Conservation (phyloP, 2,888 invertebrate species). For the Geophilus truncorum region DNA sequence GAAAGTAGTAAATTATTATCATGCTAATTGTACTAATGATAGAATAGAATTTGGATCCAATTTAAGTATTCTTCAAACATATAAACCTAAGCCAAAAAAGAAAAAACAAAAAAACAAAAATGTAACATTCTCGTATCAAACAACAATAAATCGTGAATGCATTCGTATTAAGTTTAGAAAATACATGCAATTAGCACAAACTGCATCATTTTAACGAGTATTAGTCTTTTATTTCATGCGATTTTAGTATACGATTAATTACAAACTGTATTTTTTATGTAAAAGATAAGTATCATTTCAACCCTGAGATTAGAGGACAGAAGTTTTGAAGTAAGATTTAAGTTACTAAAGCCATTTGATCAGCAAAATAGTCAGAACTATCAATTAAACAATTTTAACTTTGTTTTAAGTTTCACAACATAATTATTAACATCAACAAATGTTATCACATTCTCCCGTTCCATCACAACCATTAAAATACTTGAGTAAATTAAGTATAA, state of each 20-base stretch:
- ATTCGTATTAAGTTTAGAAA: neutral
- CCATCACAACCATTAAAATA: neutral
- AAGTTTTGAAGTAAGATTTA: neutral
- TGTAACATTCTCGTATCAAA: too few relatives aligned
- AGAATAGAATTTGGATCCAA: neutral
- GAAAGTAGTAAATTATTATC: neutral
- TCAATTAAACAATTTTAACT: too few relatives aligned
- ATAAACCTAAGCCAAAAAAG: neutral
- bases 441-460: neutral
- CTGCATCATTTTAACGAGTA: neutral
- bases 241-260: neutral
- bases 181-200: neutral
- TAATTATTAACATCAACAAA: neutral
- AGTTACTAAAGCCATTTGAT: neutral
- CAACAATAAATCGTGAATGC: neutral
- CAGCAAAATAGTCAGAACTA: neutral
- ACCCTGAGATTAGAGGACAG: neutral
- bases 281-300: neutral
- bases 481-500: neutral
- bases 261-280: neutral
- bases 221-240: neutral
- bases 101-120: neutral
- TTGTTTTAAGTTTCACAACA: too few relatives aligned
- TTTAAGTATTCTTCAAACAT: neutral
- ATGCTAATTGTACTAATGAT: neutral